Evolutionary conservation across 2,113 vertebrate genomes (phyloP).

Genomic region (Peromyscus maniculatus): DNA sequence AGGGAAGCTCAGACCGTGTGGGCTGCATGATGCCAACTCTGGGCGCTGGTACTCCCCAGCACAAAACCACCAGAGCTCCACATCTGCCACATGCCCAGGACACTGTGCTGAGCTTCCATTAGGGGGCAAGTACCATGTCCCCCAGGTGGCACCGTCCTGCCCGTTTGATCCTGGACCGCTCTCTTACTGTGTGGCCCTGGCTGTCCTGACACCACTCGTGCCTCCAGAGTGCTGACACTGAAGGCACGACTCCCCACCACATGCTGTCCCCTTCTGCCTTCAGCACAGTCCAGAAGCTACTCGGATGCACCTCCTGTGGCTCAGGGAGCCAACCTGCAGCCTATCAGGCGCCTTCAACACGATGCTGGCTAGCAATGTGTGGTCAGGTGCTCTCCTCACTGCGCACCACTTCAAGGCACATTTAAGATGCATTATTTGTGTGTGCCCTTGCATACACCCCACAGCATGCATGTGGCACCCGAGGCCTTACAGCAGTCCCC

Average conservation of each 20-base stretch:
- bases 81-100: background rate
- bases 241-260: background rate
- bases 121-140: background rate
- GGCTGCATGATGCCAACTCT: no score
- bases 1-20: background rate
- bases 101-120: background rate
- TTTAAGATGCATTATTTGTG: background rate
- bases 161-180: background rate
- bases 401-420: background rate
- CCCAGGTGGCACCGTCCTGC: background rate
- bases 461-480: background rate
- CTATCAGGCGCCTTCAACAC: background rate
- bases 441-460: background rate
- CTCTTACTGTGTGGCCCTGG: background rate
- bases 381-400: background rate
- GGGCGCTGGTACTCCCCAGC: background rate
- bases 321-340: background rate
- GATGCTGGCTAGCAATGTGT: background rate
- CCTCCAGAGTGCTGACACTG: background rate
- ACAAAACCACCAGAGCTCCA: background rate
- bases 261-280: no score
- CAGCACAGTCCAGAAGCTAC: background rate
- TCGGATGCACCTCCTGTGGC: no score
- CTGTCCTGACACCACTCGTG: background rate
- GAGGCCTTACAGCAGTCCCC: background rate